A percentile compares a stretch with the other conserved stretches of the same genome.
Evolutionary conservation across 2,888 invertebrate species (phyloP).

Genomic region (Drosophila macrothrix): DNA sequence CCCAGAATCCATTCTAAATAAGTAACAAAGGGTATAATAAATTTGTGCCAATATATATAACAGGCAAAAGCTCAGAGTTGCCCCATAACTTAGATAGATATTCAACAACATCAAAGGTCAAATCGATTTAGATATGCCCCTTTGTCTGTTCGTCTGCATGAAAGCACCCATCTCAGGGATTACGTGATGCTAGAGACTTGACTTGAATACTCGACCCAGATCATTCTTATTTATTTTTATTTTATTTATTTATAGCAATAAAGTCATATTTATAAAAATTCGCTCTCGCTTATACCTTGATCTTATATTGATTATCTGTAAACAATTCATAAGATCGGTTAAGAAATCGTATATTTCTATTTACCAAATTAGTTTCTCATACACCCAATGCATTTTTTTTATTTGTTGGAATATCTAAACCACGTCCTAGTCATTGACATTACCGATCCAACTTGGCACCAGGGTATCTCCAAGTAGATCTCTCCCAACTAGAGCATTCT

Average conservation of each 20-base stretch:
- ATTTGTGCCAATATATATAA: background rate
- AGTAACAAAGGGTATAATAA: background rate
- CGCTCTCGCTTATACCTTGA: background rate
- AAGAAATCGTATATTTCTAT: background rate
- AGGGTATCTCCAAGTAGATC: background rate
- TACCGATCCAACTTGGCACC: background rate
- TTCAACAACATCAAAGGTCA: background rate
- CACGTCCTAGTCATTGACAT: background rate
- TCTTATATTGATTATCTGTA: background rate
- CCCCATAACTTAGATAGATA: background rate
- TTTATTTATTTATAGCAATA: background rate
- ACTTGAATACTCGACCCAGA: background rate
- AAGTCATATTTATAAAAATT: background rate
- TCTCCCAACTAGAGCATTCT: background rate
- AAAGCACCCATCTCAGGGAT: background rate
- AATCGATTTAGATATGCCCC: background rate
- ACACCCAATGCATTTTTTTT: background rate
- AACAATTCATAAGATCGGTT: background rate
- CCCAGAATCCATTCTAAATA: background rate
- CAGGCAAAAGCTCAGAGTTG: background rate
- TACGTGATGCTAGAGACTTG: background rate
- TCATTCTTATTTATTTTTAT: background rate
- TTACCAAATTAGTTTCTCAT: background rate
- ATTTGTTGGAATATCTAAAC: background rate
- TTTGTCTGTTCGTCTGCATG: background rate